phyloP scores from a whole-genome alignment of 1,140 invertebrate genomes.

The Aphelinus atriplicis region DNA sequence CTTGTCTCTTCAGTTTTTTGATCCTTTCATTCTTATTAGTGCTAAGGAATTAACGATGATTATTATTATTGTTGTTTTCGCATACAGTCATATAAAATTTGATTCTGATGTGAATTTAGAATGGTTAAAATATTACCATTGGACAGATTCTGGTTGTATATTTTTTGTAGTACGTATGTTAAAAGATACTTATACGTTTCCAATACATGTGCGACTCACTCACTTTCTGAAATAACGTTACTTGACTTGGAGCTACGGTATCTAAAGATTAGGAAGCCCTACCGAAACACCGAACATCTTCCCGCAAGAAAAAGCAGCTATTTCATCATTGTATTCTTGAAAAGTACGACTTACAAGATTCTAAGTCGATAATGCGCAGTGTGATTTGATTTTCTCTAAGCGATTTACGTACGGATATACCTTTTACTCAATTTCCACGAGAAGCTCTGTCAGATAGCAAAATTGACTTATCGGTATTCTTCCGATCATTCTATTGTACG shows the following conservation, averaged over 20 bases:
- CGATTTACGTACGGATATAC: not conserved
- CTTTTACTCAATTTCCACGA: no score
- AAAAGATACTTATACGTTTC: not conserved
- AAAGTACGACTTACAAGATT: slow-evolving; percentile 10
- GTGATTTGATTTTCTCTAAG: slow-evolving; percentile 16
- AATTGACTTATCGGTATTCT: no score
- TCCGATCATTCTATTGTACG: no score
- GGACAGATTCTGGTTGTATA: no score
- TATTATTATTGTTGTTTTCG: no score
- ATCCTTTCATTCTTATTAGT: no score
- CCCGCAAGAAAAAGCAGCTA: slow-evolving; percentile 18
- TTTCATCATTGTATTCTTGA: slow-evolving; percentile 31
- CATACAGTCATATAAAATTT: no score
- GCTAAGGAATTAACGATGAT: no score
- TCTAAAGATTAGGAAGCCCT: slow-evolving; percentile 32
- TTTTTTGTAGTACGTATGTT: not conserved
- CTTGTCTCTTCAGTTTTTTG: no score
- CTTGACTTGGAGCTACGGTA: not conserved
- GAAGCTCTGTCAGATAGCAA: no score
- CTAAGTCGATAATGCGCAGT: slow-evolving; percentile 20
- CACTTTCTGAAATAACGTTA: slow-evolving; percentile 7
- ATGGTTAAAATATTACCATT: no score
- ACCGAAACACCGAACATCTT: not conserved
- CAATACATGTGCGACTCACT: not conserved
- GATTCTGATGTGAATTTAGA: no score